These are phyloP conservation scores for Sorex maritimensis DNA, from an alignment of 2,797 vertebrate species.

Conservation along the genomic window DNA sequence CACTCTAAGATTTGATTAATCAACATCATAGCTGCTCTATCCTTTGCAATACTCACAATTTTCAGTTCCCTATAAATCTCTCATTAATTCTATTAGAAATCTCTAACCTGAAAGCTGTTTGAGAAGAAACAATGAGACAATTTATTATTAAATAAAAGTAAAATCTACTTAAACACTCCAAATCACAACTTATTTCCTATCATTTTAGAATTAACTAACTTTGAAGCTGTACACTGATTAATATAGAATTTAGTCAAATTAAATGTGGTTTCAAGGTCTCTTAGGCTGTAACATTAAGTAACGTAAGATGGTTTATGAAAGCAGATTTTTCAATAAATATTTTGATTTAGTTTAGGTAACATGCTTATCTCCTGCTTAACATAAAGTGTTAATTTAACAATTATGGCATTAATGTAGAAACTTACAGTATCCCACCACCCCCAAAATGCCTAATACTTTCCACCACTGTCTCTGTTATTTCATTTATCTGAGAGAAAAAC, in stretches of 20 bases:
- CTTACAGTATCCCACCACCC: too few relatives aligned
- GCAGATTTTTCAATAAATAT: too few relatives aligned
- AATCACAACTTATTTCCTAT: constrained; percentile 47
- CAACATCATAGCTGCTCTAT: neutral
- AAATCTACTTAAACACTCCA: constrained; percentile 8
- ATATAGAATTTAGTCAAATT: neutral
- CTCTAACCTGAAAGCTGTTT: constrained; percentile 4
- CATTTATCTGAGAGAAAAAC: neutral
- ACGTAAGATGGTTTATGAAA: constrained; percentile 7
- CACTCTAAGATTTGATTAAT: constrained; percentile 17
- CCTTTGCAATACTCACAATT: neutral
- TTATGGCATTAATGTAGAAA: too few relatives aligned
- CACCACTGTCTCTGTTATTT: too few relatives aligned
- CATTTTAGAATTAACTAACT: neutral
- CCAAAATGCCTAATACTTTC: too few relatives aligned
- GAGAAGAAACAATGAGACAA: constrained; percentile 35
- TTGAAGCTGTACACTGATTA: constrained; percentile 33
- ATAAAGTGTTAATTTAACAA: too few relatives aligned
- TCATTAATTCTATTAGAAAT: constrained; percentile 45
- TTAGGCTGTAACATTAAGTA: neutral
- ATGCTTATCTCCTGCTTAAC: too few relatives aligned
- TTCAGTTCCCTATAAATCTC: neutral
- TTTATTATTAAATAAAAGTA: constrained; percentile 55
- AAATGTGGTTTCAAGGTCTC: neutral
- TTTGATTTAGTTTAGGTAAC: too few relatives aligned